These are phyloP conservation scores for Labroides dimidiatus DNA, from an alignment of 2,797 vertebrate species.

Conservation along the genomic window DNA sequence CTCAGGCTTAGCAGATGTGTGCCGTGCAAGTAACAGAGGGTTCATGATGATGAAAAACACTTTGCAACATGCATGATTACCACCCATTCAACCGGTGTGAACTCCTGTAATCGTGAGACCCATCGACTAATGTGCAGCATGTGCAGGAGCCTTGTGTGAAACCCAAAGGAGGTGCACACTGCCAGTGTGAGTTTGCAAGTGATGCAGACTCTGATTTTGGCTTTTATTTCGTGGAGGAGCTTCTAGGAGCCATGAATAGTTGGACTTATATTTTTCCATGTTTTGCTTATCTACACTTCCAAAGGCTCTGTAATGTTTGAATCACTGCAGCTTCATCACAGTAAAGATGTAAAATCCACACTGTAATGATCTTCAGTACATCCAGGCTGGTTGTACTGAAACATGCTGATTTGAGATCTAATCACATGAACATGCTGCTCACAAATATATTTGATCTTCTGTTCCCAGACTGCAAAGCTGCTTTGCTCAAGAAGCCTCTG, in stretches of 20 bases:
- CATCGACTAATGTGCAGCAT: conserved; percentile 51
- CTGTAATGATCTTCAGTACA: conserved; percentile 5
- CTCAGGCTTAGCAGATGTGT: conserved; percentile 53
- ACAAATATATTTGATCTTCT: conserved; percentile 1
- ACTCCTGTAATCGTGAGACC: conserved; percentile 57
- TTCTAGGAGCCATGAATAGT: background rate
- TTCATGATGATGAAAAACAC: conserved; percentile 63
- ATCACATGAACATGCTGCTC: conserved; percentile 4
- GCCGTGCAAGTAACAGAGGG: conserved; percentile 47
- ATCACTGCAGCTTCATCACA: background rate
- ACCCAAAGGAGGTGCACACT: conserved; percentile 18
- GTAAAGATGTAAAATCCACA: too few species aligned
- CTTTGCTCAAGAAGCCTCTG: conserved; percentile 5
- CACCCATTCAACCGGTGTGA: conserved; percentile 56
- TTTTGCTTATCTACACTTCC: background rate
- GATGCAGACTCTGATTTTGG: conserved; percentile 11
- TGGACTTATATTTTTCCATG: conserved; percentile 8
- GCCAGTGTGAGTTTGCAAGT: conserved; percentile 8
- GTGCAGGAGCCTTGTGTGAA: conserved; percentile 53
- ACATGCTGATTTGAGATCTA: conserved; percentile 17
- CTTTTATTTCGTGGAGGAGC: conserved; percentile 13
- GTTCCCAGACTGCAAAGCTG: background rate
- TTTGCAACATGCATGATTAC: conserved; percentile 71
- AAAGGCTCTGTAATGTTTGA: background rate
- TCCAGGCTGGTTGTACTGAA: background rate